Evolutionary conservation across 2,888 invertebrate species (phyloP).

Genomic region (Meandrusa payeni): DNA sequence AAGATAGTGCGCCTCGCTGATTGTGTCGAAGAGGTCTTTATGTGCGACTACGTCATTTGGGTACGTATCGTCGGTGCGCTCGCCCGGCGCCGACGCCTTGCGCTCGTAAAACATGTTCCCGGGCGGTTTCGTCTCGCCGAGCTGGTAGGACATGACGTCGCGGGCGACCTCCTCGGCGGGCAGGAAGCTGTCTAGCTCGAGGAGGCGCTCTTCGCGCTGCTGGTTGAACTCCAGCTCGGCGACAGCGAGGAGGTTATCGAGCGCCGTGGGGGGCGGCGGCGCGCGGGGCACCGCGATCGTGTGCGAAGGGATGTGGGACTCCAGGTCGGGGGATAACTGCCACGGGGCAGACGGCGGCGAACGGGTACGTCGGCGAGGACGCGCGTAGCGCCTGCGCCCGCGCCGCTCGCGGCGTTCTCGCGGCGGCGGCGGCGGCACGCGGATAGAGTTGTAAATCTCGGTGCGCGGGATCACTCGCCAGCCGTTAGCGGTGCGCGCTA

Average conservation of each 20-base stretch:
- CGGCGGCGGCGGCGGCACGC: slow-evolving; percentile 46
- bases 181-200: slow-evolving; percentile 54
- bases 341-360: slow-evolving; percentile 32
- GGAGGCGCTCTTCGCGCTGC: slow-evolving; percentile 64
- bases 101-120: slow-evolving; percentile 63
- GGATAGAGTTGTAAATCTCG: slow-evolving; percentile 79
- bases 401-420: slow-evolving; percentile 35
- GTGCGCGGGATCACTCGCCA: slow-evolving; percentile 92
- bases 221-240: slow-evolving; percentile 84
- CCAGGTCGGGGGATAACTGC: slow-evolving; percentile 76
- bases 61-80: slow-evolving; percentile 52
- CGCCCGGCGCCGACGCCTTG: slow-evolving; percentile 43
- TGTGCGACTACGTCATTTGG: slow-evolving; percentile 58
- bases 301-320: slow-evolving; percentile 82
- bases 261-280: slow-evolving; percentile 55
- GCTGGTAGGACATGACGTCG: slow-evolving; percentile 68
- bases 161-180: slow-evolving; percentile 59
- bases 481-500: slow-evolving; percentile 90
- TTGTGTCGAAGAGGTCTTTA: slow-evolving; percentile 72
- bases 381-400: slow-evolving; percentile 41
- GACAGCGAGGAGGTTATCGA: slow-evolving; percentile 83
- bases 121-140: slow-evolving; percentile 53
- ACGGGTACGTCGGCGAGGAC: slow-evolving; percentile 39
- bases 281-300: slow-evolving; percentile 78
- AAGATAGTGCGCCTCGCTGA: slow-evolving; percentile 71